These are phyloP conservation scores for Leptopilina clavipes DNA, from an alignment of 1,140 invertebrate genomes.

Conservation along the genomic window DNA sequence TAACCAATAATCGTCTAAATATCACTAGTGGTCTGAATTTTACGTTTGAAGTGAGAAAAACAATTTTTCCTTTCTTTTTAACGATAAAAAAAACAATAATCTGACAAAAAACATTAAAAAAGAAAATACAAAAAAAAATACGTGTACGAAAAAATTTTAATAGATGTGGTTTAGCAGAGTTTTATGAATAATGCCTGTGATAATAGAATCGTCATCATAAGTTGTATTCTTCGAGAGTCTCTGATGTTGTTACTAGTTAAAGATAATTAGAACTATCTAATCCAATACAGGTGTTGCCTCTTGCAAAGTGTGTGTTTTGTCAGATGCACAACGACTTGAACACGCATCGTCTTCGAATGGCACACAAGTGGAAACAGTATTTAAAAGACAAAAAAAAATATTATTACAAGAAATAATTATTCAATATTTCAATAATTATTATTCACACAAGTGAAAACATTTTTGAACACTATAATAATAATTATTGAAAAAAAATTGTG, in stretches of 20 bases:
- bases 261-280: slow-evolving; percentile 56
- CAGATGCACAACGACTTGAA: slow-evolving; percentile 33
- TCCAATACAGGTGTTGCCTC: slow-evolving; percentile 35
- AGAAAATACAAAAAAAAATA: slow-evolving; percentile 64
- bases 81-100: slow-evolving; percentile 48
- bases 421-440: slow-evolving; percentile 12
- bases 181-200: slow-evolving; percentile 76
- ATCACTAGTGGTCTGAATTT: slow-evolving; percentile 73
- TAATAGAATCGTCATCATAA: slow-evolving; percentile 77
- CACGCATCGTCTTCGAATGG: slow-evolving; percentile 31
- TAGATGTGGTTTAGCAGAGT: slow-evolving; percentile 74
- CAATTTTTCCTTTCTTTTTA: too few species aligned
- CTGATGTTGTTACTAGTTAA: slow-evolving; percentile 76
- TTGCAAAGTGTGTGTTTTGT: slow-evolving; percentile 27
- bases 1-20: slow-evolving; percentile 67
- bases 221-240: slow-evolving; percentile 76
- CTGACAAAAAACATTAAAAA: slow-evolving; percentile 46
- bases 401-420: slow-evolving; percentile 45
- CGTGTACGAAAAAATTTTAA: slow-evolving; percentile 72
- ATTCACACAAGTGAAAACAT: too few species aligned
- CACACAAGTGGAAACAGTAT: slow-evolving; percentile 38
- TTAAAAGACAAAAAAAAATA: slow-evolving; percentile 44
- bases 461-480: too few species aligned
- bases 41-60: slow-evolving; percentile 62
- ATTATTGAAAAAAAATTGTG: too few species aligned